Conservation (phyloP, 2,113 vertebrate species). For the Pteronura brasiliensis region DNA sequence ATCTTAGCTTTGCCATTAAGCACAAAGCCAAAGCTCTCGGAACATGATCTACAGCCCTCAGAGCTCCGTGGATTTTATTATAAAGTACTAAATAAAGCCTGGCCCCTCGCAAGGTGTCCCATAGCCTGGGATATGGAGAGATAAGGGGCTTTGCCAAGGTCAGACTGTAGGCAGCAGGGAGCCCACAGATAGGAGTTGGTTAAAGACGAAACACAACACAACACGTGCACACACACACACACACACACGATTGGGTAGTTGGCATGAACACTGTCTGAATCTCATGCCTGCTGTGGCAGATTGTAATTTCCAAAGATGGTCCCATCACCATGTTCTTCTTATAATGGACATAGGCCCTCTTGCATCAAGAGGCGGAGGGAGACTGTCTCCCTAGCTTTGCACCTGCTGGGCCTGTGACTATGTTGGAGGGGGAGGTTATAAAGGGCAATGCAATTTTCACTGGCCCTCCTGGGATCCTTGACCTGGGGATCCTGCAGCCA, state of each 20-base stretch:
- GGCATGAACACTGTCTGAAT: neutral
- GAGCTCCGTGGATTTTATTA: conserved; percentile 62
- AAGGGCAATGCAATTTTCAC: neutral
- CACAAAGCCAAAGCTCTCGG: neutral
- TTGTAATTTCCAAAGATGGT: neutral
- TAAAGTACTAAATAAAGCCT: conserved; percentile 64
- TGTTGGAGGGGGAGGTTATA: neutral
- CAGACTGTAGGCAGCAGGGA: neutral
- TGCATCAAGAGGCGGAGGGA: neutral
- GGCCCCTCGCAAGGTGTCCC: conserved; percentile 20
- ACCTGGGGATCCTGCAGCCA: neutral
- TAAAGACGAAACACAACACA: neutral
- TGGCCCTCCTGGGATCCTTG: neutral
- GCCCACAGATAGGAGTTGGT: neutral
- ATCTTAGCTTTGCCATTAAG: conserved; percentile 64
- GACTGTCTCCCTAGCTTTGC: neutral
- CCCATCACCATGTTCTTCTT: neutral
- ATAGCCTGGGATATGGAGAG: neutral
- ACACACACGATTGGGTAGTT: neutral
- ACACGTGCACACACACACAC: neutral
- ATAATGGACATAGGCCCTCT: neutral
- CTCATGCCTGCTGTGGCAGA: neutral
- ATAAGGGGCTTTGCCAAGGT: conserved; percentile 33
- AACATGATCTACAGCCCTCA: conserved; percentile 58
- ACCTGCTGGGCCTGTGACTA: neutral